Base-by-base conservation (phyloP, 2,888 invertebrate species). In the Ariolimax columbianus region DNA sequence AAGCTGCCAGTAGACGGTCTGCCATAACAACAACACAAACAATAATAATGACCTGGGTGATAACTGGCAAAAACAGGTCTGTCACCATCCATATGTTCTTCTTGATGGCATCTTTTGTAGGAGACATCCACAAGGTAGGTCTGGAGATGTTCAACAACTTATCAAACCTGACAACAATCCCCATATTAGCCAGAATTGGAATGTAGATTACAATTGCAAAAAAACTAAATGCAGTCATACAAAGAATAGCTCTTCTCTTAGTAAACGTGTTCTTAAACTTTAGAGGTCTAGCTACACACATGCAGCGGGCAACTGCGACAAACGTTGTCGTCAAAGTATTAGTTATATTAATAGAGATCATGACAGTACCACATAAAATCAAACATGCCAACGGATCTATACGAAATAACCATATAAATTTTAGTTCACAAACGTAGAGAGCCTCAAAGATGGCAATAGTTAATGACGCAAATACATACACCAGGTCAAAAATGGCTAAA, bases 41-140 rank as follows among this genome's bases (percentile, higher is more conserved):
- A 36, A 55, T 1, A n/a, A 66, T 59, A 43, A 80, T 68, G 3
- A 80, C 30, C 80, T 80, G 43, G 6, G 80, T 80, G 47, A 43
- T 6, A 47, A 68, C 19, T 3, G 80, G 55, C 30, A 80, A 17
- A 2, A 72, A 19, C 6, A 68, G 7, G 30, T 66, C 80, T 0
- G 23, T 66, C 30, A 59, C n/a, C 11, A 80, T 14, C 68, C 43
- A 66, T 1, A 47, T 30, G n/a, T 23, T 30, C 26, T 80, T 17
- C 43, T 80, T 80, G 68, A 82, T 40, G 6, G 19, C 3, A 14
- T 82, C 59, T 36, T 75, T 43, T 0, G 26, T 38, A 14, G 36
- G 19, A 9, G 73, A 7, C 1, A 82, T 1, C 73, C 80, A 80
- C 66, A 82, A n/a, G 1, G 73, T 26, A 11, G 7, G 33, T 26